A percentile compares a stretch with the other conserved stretches of the same genome.
Conservation (phyloP, 2,113 vertebrate genomes). For the Neodon shergylaensis region DNA sequence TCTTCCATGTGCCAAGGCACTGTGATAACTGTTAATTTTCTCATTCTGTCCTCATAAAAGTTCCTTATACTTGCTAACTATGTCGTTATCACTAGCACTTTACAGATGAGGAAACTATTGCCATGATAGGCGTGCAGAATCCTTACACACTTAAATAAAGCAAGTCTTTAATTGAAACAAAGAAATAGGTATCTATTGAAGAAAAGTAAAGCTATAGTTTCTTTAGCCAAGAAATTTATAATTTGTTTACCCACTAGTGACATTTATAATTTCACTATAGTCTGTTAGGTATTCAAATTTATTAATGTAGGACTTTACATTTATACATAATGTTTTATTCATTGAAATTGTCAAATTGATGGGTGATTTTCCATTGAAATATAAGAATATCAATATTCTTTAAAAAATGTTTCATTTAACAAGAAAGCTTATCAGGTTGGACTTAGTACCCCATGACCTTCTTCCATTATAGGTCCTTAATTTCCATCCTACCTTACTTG, state of each 20-base stretch:
- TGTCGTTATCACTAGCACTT: no score
- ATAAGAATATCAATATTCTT: neutral
- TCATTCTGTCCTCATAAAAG: neutral
- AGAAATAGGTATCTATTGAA: constrained; percentile 24
- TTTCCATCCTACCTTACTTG: neutral
- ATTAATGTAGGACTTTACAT: constrained; percentile 25
- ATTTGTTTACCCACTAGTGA: neutral
- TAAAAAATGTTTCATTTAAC: neutral
- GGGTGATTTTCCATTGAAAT: neutral
- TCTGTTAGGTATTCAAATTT: constrained; percentile 7
- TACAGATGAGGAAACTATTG: neutral
- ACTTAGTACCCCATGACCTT: neutral
- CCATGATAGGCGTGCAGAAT: neutral
- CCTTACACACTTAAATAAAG: neutral
- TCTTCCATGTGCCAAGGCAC: neutral
- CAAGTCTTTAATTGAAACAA: constrained; percentile 21
- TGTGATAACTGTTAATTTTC: neutral
- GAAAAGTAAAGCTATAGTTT: constrained; percentile 43
- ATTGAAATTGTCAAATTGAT: constrained; percentile 17
- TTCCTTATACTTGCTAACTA: no score
- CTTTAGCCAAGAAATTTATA: neutral
- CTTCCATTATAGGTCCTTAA: neutral
- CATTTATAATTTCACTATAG: neutral
- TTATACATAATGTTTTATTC: constrained; percentile 13
- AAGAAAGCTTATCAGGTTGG: neutral